Base-by-base conservation (phyloP, 2,888 invertebrate genomes). In the Pseudoips prasinana region DNA sequence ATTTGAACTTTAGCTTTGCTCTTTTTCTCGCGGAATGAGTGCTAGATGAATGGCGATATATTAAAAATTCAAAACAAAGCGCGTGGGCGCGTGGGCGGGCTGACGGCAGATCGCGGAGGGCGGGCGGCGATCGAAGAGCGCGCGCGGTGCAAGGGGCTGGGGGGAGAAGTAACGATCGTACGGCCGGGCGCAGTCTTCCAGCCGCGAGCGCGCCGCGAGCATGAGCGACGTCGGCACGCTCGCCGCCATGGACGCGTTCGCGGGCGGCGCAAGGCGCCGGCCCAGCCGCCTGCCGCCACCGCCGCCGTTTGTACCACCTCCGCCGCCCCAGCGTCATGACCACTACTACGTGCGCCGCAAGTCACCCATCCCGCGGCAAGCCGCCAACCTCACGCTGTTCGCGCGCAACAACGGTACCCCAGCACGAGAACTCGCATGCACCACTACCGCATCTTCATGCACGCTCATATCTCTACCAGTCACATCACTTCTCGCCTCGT, bases 141-240 rank as follows among this genome's bases (percentile, higher is more conserved):
- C 79, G 86, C 84, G 84, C 82, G 82, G 83, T 51, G 67, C 62
- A 61, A 43, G 73, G 70, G 73, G 64, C 60, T 58, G 73, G 63
- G 70, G 70, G 73, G 69, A 67, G 73, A 59, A 67, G 74, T 76
- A 78, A 79, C 70, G 76, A 74, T 74, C 73, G 74, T 58, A 55
- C 61, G 63, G 60, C 64, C 70, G 78, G 79, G 72, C 82, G 81
- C 85, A 84, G 85, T 86, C 78, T 83, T 83, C 82, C 83, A 83
- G 77, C 80, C 73, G 81, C 79, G 71, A 90, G 90, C 80, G 80
- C 73, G 78, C 69, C 70, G 85, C 72, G 77, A 86, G 79, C 81
- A 88, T 88, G 88, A 77, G 86, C 83, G 86, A 86, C 83, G 88
- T 87, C 69, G 88, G 85, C 76, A 87, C 87, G 83, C 87, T 87